A percentile compares a stretch with the other conserved stretches of the same genome.
Conservation (phyloP, 2,797 vertebrate genomes). For the Strix occidentalis region DNA sequence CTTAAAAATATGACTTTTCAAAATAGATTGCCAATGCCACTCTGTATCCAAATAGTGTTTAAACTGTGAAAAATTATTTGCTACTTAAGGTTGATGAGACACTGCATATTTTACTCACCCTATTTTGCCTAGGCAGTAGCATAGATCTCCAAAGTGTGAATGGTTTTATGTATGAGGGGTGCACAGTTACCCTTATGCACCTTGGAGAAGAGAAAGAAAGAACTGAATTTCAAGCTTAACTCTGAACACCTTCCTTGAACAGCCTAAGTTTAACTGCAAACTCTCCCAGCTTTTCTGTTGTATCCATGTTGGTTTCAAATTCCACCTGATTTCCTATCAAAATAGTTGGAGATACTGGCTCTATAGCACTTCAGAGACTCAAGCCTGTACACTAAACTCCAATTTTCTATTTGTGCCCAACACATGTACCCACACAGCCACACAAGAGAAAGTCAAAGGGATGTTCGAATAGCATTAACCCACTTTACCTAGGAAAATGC, state of each 20-base stretch:
- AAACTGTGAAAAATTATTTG: neutral
- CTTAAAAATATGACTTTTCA: neutral
- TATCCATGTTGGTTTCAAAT: neutral
- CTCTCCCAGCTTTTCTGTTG: neutral
- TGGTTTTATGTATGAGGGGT: neutral
- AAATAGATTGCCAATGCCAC: neutral
- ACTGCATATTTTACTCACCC: neutral
- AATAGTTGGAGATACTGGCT: neutral
- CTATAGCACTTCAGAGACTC: neutral
- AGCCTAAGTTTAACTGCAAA: neutral
- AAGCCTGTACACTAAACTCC: neutral
- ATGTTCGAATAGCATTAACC: slow-evolving; percentile 36
- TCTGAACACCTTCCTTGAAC: neutral
- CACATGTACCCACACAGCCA: neutral
- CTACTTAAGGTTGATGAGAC: neutral
- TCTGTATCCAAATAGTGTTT: neutral
- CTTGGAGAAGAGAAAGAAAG: neutral
- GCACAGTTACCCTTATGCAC: neutral
- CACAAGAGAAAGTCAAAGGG: neutral
- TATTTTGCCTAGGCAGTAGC: neutral
- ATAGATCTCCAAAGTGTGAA: neutral
- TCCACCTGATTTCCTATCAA: neutral
- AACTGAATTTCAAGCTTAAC: neutral
- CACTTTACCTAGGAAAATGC: neutral
- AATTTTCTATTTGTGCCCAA: neutral